Percentiles rank a stretch among this genome's conserved stretches.
Evolutionary conservation across 1,140 invertebrate genomes (phyloP).

Genomic region (Spodoptera litura): DNA sequence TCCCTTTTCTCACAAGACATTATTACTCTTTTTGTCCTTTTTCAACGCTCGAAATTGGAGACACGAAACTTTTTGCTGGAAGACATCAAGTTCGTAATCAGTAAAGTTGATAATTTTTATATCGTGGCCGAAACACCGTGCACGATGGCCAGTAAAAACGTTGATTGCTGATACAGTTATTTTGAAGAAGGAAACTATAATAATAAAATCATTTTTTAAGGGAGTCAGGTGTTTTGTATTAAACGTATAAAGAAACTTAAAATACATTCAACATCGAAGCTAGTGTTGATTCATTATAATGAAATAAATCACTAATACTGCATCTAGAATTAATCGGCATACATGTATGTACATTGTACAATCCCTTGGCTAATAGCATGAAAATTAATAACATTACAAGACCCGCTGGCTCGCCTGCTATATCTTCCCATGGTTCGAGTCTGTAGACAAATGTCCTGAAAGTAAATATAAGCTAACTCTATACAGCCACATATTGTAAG

Average conservation of each 20-base stretch:
- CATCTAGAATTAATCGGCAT: background rate
- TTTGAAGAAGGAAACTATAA: conserved; percentile 13
- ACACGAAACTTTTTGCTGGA: conserved; percentile 7
- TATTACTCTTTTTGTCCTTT: conserved; percentile 12
- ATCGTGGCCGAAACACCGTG: background rate
- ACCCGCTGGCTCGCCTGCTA: background rate
- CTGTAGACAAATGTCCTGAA: conserved; percentile 2
- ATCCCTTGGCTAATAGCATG: background rate
- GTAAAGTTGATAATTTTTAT: conserved; percentile 14
- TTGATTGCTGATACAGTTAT: conserved; percentile 14
- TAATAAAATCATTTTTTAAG: background rate
- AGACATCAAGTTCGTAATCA: conserved; percentile 23
- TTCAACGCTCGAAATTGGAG: background rate
- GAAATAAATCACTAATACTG: no score
- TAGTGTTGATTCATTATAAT: no score
- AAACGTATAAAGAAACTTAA: no score
- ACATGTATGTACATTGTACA: background rate
- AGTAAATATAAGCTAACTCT: background rate
- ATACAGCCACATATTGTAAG: conserved; percentile 22
- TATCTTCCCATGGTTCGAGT: background rate
- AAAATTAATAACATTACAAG: conserved; percentile 18
- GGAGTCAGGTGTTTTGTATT: no score
- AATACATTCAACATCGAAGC: no score
- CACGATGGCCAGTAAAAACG: background rate
- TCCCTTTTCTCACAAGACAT: conserved; percentile 9